Evolutionary conservation across 2,797 vertebrate species (phyloP).

Genomic region (Periophthalmus magnuspinnatus): DNA sequence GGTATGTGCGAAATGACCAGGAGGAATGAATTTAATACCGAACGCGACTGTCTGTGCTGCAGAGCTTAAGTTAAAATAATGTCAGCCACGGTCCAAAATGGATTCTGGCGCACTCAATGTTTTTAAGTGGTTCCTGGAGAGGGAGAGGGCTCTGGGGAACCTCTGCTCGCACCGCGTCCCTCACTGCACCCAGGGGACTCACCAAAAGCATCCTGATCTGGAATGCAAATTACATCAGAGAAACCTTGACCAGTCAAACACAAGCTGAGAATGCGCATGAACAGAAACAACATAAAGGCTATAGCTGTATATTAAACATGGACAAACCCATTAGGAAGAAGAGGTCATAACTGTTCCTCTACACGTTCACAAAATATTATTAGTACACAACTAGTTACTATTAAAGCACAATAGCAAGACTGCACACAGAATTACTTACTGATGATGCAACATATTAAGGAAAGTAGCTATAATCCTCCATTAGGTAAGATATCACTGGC

Average conservation of each 20-base stretch:
- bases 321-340: no score
- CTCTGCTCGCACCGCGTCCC: not conserved
- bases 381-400: no score
- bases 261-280: not conserved
- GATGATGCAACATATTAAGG: no score
- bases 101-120: constrained; percentile 27
- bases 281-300: not conserved
- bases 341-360: no score
- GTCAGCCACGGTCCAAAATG: constrained; percentile 30
- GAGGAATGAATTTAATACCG: not conserved
- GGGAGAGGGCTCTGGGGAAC: not conserved
- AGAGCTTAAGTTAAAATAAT: constrained; percentile 11
- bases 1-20: not conserved
- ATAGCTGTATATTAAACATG: not conserved
- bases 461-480: no score
- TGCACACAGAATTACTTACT: no score
- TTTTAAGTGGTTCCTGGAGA: not conserved
- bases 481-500: no score
- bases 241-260: not conserved
- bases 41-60: not conserved
- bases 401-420: no score
- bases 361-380: no score
- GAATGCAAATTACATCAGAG: constrained; percentile 1
- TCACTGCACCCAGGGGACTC: constrained; percentile 6
- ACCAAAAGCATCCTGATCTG: constrained; percentile 2